phyloP scores from a whole-genome alignment of 2,113 vertebrate genomes.

The Meles meles region DNA sequence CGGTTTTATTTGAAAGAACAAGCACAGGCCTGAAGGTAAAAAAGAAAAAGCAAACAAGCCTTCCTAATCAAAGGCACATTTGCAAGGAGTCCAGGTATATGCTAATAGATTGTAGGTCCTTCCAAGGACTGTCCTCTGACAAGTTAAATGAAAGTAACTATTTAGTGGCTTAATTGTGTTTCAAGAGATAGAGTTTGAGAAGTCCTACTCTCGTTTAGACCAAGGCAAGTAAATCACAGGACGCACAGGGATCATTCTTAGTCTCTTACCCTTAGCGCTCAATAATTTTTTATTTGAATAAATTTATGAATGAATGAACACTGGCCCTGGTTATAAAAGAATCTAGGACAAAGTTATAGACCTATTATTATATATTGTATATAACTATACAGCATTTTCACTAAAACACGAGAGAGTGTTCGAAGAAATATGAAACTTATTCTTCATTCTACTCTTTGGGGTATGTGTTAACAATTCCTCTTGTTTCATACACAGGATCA shows the following conservation, averaged over 20 bases:
- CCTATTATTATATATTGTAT: background rate
- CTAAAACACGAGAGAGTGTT: background rate
- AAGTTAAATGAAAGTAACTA: background rate
- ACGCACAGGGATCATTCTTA: background rate
- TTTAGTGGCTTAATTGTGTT: background rate
- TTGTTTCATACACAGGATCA: background rate
- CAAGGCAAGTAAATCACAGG: background rate
- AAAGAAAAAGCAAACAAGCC: background rate
- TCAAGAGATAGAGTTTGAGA: background rate
- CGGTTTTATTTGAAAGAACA: conserved; percentile 21
- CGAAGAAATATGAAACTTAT: background rate
- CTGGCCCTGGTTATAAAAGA: background rate
- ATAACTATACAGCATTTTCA: background rate
- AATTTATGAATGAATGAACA: background rate
- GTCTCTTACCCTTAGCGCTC: background rate
- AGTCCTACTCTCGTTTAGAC: background rate
- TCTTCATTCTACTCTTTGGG: background rate
- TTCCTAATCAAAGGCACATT: background rate
- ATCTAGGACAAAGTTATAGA: background rate
- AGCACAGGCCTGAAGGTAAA: background rate
- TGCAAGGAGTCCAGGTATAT: background rate
- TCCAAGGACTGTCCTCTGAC: background rate
- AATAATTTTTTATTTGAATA: background rate
- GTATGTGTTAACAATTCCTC: background rate
- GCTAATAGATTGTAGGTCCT: background rate